Evolutionary conservation across 2,888 invertebrate species (phyloP).

Genomic region (Acanthosepion pharaonis): DNA sequence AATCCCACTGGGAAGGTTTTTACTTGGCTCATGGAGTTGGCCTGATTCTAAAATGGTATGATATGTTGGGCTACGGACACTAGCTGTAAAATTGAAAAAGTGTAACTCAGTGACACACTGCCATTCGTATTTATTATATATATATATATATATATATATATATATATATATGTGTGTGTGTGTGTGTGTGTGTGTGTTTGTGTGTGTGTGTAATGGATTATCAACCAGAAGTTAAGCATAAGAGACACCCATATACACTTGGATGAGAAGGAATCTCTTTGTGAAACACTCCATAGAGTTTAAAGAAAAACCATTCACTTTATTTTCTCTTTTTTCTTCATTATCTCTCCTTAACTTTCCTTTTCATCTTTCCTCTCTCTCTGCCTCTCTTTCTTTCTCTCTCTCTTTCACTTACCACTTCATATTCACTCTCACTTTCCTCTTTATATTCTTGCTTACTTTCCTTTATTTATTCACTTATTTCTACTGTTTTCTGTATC

Average conservation of each 20-base stretch:
- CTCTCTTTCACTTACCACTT: too few relatives aligned
- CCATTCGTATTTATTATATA: neutral
- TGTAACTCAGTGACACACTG: too few relatives aligned
- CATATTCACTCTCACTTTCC: neutral
- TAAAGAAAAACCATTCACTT: neutral
- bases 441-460: neutral
- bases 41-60: too few relatives aligned
- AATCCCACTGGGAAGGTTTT: too few relatives aligned
- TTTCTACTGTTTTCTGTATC: too few relatives aligned
- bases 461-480: neutral
- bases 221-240: neutral
- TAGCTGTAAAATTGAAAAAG: too few relatives aligned
- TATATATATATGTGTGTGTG: neutral
- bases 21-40: too few relatives aligned
- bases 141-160: neutral
- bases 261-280: neutral
- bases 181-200: neutral
- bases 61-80: too few relatives aligned
- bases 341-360: neutral
- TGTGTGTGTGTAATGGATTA: neutral
- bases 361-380: neutral
- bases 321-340: neutral
- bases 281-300: neutral
- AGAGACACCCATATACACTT: neutral
- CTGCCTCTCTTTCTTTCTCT: neutral